Evolutionary conservation across 1,140 invertebrate genomes (phyloP), one percentile per base, ranked within the genome.

Genomic region (Drosophila watanabei): DNA sequence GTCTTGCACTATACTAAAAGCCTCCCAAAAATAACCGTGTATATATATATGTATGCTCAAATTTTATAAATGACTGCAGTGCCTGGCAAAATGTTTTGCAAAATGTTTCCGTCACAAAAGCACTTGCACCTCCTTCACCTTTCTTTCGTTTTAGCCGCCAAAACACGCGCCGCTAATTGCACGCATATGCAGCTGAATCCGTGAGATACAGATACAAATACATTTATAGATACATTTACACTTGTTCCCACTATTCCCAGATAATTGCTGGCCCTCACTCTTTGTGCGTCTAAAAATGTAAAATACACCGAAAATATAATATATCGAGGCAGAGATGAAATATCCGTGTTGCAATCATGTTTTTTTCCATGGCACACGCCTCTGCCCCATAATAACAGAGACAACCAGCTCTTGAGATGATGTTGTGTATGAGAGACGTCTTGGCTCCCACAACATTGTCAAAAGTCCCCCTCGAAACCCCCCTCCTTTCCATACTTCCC

Each of bases 81-180:
- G 51, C 20, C 52, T 37, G 54, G 54, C 35, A 18, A 37, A 56
- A 37, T 56, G 20, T 6, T n/a, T 39, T 35, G 75, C 75, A 78
- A 77, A 72, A 64, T 77, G 72, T 77, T 77, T 77, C 51, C 75
- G 33, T 69, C 51, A 49, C 41, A 59, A 20, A 49, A 32, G 39
- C 52, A 35, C 61, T 16, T 3, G 32, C 48, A 39, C 52, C 76
- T 75, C 57, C 68, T 77, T 61, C 73, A 85, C 79, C 83, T 69
- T 52, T 5, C 33, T 16, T 24, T 7, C 33, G 11, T 37, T 56
- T 24, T 39, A 11, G 14, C 16, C 30, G 56, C 39, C 48, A 58
- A 73, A 75, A 87, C 84, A 88, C 68, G 85, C 79, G 78, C 70
- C 59, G 60, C 76, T 88, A 88, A 88, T 84, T 81, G 84, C 80